Evolutionary conservation across 2,888 invertebrate species (phyloP), one percentile per base, ranked within the genome.

Genomic region (Sarcophaga subvicina): DNA sequence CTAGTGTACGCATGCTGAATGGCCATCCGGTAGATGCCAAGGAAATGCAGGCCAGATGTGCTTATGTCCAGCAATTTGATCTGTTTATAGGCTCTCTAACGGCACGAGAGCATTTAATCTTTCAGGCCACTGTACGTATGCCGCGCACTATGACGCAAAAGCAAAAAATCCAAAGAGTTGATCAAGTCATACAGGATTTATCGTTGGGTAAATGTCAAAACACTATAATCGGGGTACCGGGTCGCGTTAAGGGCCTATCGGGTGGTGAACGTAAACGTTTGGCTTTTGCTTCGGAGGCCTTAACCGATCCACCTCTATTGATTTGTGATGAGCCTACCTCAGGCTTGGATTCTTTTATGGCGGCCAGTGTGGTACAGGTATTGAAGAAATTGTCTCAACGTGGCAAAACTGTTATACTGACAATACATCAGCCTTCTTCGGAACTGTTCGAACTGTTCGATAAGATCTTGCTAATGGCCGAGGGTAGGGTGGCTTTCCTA

Each of bases 281-380:
- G 14, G 97, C 99, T 0, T 99, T 99, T 92, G 99, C 99, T 22
- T 97, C 98, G n/a, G 99, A 99, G 94, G 96, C 98, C 3, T 94
- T 99, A 67, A 99, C 98, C 0, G 98, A 99, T 94, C 99, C 99
- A 0, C 96, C 98, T 0, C 94, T 99, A 66, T 96, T 99, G 95
- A 98, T 99, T 92, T 99, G 99, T 92, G 99, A 99, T 91, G 99
- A 99, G 91, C 99, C 99, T 0, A 99, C 99, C 0, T 98, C 98
- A 0, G 98, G 99, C 2, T 94, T 99, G 82, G 99, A 99, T 93
- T 98, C 99, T 0, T 99, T 97, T 91, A 99, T 99, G 98, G 99
- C 99, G 0, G 96, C 97, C 91, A 98, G 97, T 93, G 98, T 99
- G 3, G 96, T 98, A 22, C 96, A 97, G 93, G 96, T 97, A 72